Conservation (phyloP, 2,113 vertebrate species). For the Poeciliopsis occidentalis region DNA sequence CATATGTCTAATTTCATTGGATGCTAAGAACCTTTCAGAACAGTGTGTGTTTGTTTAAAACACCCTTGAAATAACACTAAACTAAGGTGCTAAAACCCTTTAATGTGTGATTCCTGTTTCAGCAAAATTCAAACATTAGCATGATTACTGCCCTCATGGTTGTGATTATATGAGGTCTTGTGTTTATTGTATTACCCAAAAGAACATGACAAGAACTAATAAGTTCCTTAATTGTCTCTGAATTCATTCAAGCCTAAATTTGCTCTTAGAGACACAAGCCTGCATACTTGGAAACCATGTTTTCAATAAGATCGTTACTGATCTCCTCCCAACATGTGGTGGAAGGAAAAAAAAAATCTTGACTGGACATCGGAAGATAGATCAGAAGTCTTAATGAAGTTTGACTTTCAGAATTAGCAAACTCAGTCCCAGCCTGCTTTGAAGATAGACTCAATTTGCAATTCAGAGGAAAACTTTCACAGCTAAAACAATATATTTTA, state of each 20-base stretch:
- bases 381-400: slow-evolving; percentile 74
- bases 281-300: slow-evolving; percentile 65
- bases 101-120: slow-evolving; percentile 19
- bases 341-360: slow-evolving; percentile 22
- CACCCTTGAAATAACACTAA: slow-evolving; percentile 29
- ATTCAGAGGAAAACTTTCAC: slow-evolving; percentile 79
- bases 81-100: slow-evolving; percentile 14
- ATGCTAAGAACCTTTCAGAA: no score
- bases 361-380: slow-evolving; percentile 60
- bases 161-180: slow-evolving; percentile 60
- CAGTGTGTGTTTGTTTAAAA: no score
- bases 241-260: slow-evolving; percentile 68
- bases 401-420: slow-evolving; percentile 76
- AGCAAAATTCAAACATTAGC: slow-evolving; percentile 49
- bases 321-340: slow-evolving; percentile 60
- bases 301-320: slow-evolving; percentile 79
- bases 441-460: slow-evolving; percentile 73
- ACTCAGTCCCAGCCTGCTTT: slow-evolving; percentile 62
- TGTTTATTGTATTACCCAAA: slow-evolving; percentile 73
- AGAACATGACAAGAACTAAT: slow-evolving; percentile 77
- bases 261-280: slow-evolving; percentile 54
- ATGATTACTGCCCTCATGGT: slow-evolving; percentile 67
- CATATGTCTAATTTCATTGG: no score
- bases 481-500: slow-evolving; percentile 80
- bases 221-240: slow-evolving; percentile 69